Percentiles rank a stretch among this genome's conserved stretches.
Conservation (phyloP, 1,140 invertebrate genomes). For the Semibalanus balanoides region DNA sequence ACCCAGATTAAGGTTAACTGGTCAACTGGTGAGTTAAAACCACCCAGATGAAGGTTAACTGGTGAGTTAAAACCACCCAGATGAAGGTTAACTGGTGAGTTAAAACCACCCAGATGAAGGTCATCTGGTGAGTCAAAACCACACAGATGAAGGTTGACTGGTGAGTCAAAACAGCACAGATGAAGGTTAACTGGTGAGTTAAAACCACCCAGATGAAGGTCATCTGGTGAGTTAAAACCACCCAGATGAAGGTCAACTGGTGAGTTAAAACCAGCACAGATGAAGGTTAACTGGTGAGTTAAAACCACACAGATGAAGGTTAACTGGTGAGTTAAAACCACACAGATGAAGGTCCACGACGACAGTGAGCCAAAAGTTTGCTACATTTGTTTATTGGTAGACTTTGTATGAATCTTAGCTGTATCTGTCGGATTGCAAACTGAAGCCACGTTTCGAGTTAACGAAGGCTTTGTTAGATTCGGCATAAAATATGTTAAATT, state of each 20-base stretch:
- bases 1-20: conserved; percentile 13
- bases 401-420: too few relatives aligned
- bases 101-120: too few relatives aligned
- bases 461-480: too few relatives aligned
- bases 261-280: conserved; percentile 22
- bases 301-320: too few relatives aligned
- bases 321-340: too few relatives aligned
- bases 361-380: too few relatives aligned
- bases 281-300: too few relatives aligned
- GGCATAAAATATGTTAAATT: neutral
- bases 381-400: too few relatives aligned
- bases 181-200: conserved; percentile 8
- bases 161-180: conserved; percentile 13
- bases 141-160: conserved; percentile 14
- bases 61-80: conserved; percentile 19
- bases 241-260: conserved; percentile 13
- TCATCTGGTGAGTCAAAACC: conserved; percentile 12
- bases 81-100: too few relatives aligned
- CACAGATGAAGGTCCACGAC: too few relatives aligned
- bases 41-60: conserved; percentile 13
- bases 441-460: too few relatives aligned
- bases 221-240: conserved; percentile 13
- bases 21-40: conserved; percentile 13
- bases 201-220: conserved; percentile 13
- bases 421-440: too few relatives aligned